Conservation (phyloP, 2,113 vertebrate species). For the Dipodomys spectabilis region DNA sequence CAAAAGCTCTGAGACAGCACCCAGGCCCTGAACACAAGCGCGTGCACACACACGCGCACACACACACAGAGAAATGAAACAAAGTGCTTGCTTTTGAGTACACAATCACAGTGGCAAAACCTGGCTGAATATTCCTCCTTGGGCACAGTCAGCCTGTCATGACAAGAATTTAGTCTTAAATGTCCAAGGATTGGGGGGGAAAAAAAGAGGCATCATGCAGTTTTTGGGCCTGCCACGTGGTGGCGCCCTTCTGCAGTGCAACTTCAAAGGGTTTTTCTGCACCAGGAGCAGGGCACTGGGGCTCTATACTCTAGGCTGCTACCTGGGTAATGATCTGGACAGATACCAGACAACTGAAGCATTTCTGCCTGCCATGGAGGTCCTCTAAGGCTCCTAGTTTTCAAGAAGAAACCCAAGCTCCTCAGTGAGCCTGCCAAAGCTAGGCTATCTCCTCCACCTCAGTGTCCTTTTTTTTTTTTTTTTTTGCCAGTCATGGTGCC, state of each 20-base stretch:
- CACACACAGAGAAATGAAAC: too few species aligned
- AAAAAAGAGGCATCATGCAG: background rate
- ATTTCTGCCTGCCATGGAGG: background rate
- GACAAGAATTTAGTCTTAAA: background rate
- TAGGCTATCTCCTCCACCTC: background rate
- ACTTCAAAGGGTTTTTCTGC: background rate
- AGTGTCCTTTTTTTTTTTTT: background rate
- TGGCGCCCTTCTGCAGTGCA: background rate
- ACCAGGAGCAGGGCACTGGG: background rate
- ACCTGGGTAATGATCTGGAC: too few species aligned
- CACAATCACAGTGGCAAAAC: background rate
- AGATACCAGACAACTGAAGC: background rate
- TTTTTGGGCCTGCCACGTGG: slow-evolving; percentile 43
- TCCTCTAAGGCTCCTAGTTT: background rate
- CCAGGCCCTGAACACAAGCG: too few species aligned
- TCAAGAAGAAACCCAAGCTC: slow-evolving; percentile 25
- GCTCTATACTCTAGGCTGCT: background rate
- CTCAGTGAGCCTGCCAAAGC: slow-evolving; percentile 2
- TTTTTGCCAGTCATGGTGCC: too few species aligned
- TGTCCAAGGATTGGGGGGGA: background rate
- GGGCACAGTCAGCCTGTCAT: background rate
- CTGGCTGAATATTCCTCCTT: background rate
- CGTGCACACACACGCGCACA: too few species aligned
- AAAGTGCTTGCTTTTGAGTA: background rate
- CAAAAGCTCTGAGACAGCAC: too few species aligned